Evolutionary conservation across 2,113 vertebrate genomes (phyloP), one percentile per base, ranked within the genome.

Genomic region (Stegastes partitus): DNA sequence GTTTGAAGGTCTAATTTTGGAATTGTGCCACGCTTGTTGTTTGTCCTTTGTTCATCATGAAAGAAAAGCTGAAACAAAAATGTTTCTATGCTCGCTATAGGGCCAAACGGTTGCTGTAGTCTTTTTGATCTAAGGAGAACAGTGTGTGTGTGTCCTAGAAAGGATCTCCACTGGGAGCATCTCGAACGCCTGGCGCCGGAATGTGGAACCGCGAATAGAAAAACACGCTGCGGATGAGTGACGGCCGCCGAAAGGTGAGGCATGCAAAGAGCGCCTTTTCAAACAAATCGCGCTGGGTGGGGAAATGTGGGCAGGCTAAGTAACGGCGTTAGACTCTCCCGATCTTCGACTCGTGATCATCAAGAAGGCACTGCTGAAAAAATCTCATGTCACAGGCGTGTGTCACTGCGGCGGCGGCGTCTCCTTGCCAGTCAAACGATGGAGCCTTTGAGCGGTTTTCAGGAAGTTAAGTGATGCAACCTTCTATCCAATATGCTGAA

Each of bases 401-500:
- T 81, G 79, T 88, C 76, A 49, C 77, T 51, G 73, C 69, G 71
- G n/a, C 11, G 28, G 50, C 62, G 21, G 47, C 47, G 3, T 44
- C 42, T 59, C 78, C 67, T 65, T 74, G 70, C 72, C 87, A 82
- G 28, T 87, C 80, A 85, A 79, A 56, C 12, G 72, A 68, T 26
- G 69, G 69, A 59, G 83, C 66, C 87, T 88, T 83, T 83, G 88
- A 92, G 89, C 87, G 85, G 84, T 77, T 87, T 81, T 80, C 71
- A 85, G 50, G 68, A 89, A 74, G 70, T 83, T 74, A 88, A 87
- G 78, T 90, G 90, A 93, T 90, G 92, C 87, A 93, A 91, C 81
- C 64, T 22, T 84, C 70, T 57, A 28, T 91, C 76, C 79, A 63
- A 54, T 34, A 68, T 23, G 72, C 83, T 79, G 81, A 89, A 88